Percentiles rank a stretch among this genome's conserved stretches.
These are phyloP conservation scores for Catharus ustulatus DNA, from an alignment of 2,797 vertebrate species.

Conservation along the genomic window DNA sequence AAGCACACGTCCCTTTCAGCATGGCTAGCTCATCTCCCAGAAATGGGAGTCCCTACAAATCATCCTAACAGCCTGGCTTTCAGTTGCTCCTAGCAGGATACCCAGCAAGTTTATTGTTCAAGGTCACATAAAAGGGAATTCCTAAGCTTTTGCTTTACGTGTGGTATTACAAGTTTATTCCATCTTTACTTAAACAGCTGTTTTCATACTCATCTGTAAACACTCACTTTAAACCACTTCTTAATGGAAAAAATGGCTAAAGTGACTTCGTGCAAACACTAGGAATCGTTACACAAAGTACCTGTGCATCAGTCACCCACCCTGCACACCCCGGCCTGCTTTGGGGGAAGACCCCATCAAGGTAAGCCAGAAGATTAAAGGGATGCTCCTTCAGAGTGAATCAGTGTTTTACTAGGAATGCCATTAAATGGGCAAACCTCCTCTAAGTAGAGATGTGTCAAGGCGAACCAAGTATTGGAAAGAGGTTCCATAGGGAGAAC, in stretches of 20 bases:
- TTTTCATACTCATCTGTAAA: slow-evolving; percentile 65
- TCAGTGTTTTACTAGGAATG: neutral
- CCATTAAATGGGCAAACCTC: neutral
- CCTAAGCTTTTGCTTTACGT: slow-evolving; percentile 69
- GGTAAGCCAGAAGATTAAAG: slow-evolving; percentile 58
- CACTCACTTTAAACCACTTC: slow-evolving; percentile 62
- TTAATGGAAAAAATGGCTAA: slow-evolving; percentile 59
- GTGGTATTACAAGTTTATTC: slow-evolving; percentile 77
- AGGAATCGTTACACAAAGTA: slow-evolving; percentile 52
- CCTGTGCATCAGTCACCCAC: slow-evolving; percentile 46
- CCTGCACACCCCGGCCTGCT: slow-evolving; percentile 30
- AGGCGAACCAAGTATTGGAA: neutral
- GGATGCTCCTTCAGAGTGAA: neutral
- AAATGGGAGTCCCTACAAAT: neutral
- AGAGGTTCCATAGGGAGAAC: neutral
- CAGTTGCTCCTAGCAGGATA: slow-evolving; percentile 62
- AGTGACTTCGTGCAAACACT: slow-evolving; percentile 53
- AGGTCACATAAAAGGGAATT: slow-evolving; percentile 59
- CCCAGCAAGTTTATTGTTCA: slow-evolving; percentile 68
- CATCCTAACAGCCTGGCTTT: neutral
- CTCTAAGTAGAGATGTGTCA: neutral
- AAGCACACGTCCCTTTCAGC: neutral
- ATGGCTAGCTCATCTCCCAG: neutral
- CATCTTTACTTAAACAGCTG: slow-evolving; percentile 72
- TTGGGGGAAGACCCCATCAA: slow-evolving; percentile 5